Base-by-base conservation (phyloP, 1,140 invertebrate species). In the Hesperophylax magnus region DNA sequence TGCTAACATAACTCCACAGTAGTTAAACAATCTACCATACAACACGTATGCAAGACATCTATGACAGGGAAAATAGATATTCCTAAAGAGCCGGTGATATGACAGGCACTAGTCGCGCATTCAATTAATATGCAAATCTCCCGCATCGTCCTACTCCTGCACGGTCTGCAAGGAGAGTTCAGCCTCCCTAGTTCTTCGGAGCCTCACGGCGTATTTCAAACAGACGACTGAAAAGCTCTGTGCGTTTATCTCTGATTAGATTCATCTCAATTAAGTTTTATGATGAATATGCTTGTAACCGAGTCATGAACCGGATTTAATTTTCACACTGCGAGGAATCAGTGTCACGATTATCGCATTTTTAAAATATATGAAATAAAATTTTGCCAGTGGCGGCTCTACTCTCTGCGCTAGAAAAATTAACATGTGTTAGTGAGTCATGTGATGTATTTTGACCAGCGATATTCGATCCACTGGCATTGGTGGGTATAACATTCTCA, bases 71-170 rank as follows among this genome's bases (percentile, higher is more conserved):
- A 72, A 54, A 53, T 72, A 72, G 69, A 72, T 72, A 54, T 27
- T 72, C 22, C 69, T 72, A 53, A 72, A 72, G 52, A 72, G 69
- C 27, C 18, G 14, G 52, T 72, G 69, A 53, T 72, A 72, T 54
- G 31, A 24, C 58, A 53, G 75, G 11, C 39, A 22, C 71, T 80
- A 74, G 61, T 24, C 75, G 71, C 78, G 58, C 78, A 61, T 80
- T 75, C 78, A 80, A 80, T 80, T 80, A 80, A 80, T 80, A 80
- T 80, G 78, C 71, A 75, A 80, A 80, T 80, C 69, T 67, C n/a
- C 69, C 78, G 77, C 54, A 67, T 54, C 39, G 39, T 47, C 39
- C 39, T 47, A 47, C 39, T 47, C 39, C 39, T 14, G 8, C 11
- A 47, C 39, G 14, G 39, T 11, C 39, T 47, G 39, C 8, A 11